Evolutionary conservation across 1,140 invertebrate species (phyloP).

Genomic region (Dendroctonus ponderosae): DNA sequence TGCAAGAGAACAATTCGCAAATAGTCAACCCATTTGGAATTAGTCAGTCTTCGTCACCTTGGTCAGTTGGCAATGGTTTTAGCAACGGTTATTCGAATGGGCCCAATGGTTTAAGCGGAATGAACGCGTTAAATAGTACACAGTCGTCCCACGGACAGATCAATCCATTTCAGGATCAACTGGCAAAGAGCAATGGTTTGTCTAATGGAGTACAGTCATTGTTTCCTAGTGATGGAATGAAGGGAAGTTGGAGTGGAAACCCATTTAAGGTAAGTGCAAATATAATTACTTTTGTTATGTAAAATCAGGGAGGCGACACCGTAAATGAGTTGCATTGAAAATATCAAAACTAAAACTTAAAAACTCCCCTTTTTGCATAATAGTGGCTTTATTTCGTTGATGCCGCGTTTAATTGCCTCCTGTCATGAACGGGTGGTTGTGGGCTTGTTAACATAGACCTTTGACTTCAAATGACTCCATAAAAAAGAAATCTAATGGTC

Average conservation of each 20-base stretch:
- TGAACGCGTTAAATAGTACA: neutral
- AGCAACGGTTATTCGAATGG: conserved; percentile 17
- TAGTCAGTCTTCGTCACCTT: conserved; percentile 9
- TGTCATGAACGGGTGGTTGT: too few species aligned
- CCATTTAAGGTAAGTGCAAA: conserved; percentile 47
- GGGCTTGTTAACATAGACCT: too few species aligned
- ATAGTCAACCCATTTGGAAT: conserved; percentile 26
- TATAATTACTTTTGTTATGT: neutral
- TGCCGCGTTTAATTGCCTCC: too few species aligned
- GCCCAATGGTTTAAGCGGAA: conserved; percentile 14
- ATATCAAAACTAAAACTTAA: neutral
- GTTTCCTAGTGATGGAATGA: conserved; percentile 33
- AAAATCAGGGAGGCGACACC: neutral
- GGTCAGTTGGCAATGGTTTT: conserved; percentile 18
- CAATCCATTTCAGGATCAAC: conserved; percentile 41
- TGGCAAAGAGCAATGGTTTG: conserved; percentile 40
- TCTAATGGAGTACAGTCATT: conserved; percentile 40
- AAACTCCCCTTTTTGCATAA: too few species aligned
- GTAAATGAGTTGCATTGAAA: neutral
- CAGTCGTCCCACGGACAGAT: conserved; percentile 33
- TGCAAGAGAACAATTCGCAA: conserved; percentile 39
- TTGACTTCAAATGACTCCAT: too few species aligned
- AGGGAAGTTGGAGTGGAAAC: conserved; percentile 45
- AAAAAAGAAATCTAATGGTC: too few species aligned
- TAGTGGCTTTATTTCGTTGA: too few species aligned